Evolutionary conservation across 2,797 vertebrate species (phyloP).

Genomic region (Falco naumanni): DNA sequence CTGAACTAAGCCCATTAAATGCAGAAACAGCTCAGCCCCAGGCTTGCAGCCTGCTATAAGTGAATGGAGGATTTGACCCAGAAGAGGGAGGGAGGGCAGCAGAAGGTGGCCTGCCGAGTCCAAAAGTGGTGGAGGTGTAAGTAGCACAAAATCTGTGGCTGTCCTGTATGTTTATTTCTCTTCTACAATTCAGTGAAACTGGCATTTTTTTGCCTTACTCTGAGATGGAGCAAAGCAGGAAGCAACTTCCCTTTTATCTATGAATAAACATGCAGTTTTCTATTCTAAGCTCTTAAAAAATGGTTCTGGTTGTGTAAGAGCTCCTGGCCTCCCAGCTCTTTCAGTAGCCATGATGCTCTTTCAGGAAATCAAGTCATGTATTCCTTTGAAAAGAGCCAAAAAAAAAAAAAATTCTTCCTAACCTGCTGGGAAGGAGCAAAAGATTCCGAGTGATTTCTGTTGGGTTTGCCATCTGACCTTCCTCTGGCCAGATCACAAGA

Average conservation of each 20-base stretch:
- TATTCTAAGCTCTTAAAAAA: constrained; percentile 36
- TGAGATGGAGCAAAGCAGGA: not conserved
- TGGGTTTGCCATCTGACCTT: not conserved
- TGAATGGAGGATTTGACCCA: not conserved
- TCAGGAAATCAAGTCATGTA: not conserved
- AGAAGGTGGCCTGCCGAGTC: not conserved
- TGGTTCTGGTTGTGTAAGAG: constrained; percentile 28
- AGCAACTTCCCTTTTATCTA: constrained; percentile 30
- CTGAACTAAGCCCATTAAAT: not conserved
- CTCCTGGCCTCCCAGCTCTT: constrained; percentile 9
- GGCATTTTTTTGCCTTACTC: constrained; percentile 25
- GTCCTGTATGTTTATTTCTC: not conserved
- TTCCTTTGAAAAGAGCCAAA: not conserved
- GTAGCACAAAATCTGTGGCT: not conserved
- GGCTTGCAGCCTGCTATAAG: not conserved
- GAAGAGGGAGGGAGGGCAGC: not conserved
- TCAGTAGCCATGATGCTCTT: not conserved
- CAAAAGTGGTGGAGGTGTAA: not conserved
- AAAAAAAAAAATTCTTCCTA: not conserved
- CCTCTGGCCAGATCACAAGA: not conserved
- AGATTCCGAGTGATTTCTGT: not conserved
- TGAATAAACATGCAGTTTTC: constrained; percentile 57
- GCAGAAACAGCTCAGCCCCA: not conserved
- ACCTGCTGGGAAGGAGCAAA: constrained; percentile 14
- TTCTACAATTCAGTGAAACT: constrained; percentile 9